phyloP scores from a whole-genome alignment of 2,888 invertebrate species.

The Ametastegia equiseti region DNA sequence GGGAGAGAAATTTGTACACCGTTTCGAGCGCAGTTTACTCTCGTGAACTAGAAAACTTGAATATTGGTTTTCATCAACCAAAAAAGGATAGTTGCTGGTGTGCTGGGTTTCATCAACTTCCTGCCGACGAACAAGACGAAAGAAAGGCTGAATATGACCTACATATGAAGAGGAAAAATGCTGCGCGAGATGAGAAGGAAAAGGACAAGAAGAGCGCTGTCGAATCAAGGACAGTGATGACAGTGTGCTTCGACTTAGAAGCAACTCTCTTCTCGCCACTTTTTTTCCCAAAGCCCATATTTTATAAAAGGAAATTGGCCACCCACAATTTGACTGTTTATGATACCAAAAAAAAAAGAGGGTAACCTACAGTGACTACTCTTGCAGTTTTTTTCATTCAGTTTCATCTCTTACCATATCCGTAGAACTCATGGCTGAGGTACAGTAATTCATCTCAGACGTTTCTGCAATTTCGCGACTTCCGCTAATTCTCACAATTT shows the following conservation, averaged over 20 bases:
- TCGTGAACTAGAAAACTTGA: conserved; percentile 6
- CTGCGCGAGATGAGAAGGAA: background rate
- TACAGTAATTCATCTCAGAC: no score
- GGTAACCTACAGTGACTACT: background rate
- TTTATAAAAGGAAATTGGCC: conserved; percentile 49
- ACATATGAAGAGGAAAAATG: conserved; percentile 16
- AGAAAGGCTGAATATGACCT: conserved; percentile 24
- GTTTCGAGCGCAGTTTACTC: background rate
- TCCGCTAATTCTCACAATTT: no score
- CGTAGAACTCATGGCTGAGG: background rate
- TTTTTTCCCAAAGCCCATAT: conserved; percentile 17
- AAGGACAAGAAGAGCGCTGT: background rate
- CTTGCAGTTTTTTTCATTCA: background rate
- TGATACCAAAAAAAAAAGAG: conserved; percentile 17
- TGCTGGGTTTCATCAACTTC: background rate
- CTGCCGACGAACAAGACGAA: conserved; percentile 21
- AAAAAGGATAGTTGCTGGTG: conserved; percentile 38
- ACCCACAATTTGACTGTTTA: conserved; percentile 47
- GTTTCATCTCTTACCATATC: no score
- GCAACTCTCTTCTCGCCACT: conserved; percentile 48
- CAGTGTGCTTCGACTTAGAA: conserved; percentile 46
- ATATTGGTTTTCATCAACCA: conserved; percentile 45
- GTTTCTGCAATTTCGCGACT: no score
- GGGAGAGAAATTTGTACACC: background rate
- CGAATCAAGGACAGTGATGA: background rate